These are phyloP conservation scores for Pogonocichla stellata DNA, from an alignment of 2,113 vertebrate genomes.

Conservation along the genomic window DNA sequence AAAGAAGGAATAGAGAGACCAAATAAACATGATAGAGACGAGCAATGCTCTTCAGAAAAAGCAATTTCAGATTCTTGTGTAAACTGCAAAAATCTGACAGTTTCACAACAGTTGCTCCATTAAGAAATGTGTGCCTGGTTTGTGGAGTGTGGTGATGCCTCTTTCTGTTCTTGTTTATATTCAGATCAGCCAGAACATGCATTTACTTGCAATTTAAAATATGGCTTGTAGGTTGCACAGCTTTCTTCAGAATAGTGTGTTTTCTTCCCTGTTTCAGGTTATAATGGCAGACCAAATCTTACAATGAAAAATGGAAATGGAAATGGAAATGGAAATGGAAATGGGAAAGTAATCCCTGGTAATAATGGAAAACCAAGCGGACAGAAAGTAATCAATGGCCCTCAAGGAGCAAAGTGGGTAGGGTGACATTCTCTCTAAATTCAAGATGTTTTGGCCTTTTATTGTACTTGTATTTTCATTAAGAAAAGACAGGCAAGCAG, in stretches of 20 bases:
- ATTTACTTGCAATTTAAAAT: not conserved
- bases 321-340: constrained; percentile 75
- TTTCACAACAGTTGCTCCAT: not conserved
- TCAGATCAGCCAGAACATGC: not conserved
- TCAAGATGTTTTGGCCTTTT: not conserved
- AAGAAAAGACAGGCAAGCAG: not conserved
- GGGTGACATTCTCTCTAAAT: constrained; percentile 72
- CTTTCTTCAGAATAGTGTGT: not conserved
- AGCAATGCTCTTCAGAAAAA: not conserved
- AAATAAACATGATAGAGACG: not conserved
- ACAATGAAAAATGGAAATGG: constrained; percentile 67
- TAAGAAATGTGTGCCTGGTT: not conserved
- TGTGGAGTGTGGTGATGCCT: not conserved
- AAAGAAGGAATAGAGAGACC: not conserved
- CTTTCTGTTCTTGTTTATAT: not conserved
- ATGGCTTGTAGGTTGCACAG: not conserved
- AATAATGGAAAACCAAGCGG: constrained; percentile 79
- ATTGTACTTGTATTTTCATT: not conserved
- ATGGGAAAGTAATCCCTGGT: constrained; percentile 75
- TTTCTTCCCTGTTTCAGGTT: constrained; percentile 74
- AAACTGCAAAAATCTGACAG: not conserved
- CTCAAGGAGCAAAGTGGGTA: constrained; percentile 97
- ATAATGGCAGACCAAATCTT: constrained; percentile 86
- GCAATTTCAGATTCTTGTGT: not conserved
- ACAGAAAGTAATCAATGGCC: constrained; percentile 90